These are phyloP conservation scores for Parauchenoglanis ngamensis DNA, from an alignment of 2,797 vertebrate species.

Conservation along the genomic window DNA sequence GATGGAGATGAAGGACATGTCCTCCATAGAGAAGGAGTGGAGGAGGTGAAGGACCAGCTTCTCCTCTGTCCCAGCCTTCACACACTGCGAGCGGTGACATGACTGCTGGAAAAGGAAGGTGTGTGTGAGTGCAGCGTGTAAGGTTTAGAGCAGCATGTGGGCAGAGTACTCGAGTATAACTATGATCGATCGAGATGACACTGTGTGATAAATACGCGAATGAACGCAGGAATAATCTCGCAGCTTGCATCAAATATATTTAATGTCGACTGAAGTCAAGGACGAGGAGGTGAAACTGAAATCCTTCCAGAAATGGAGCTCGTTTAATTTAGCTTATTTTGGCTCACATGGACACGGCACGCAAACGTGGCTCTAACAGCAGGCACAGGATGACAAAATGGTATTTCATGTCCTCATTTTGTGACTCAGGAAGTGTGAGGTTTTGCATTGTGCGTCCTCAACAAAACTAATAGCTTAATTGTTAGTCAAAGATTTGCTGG, in stretches of 20 bases:
- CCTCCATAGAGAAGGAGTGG: constrained; percentile 78
- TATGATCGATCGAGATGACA: not conserved
- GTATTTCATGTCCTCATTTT: not conserved
- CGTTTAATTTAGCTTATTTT: not conserved
- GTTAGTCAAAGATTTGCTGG: not conserved
- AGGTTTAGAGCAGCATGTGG: not conserved
- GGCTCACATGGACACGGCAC: not conserved
- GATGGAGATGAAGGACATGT: constrained; percentile 80
- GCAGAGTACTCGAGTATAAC: not conserved
- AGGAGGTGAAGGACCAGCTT: constrained; percentile 86
- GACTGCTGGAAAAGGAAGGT: constrained; percentile 51
- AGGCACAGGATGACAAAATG: not conserved
- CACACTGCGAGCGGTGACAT: constrained; percentile 66
- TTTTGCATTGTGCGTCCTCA: not conserved
- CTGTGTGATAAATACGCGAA: not conserved
- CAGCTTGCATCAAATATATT: too few species aligned
- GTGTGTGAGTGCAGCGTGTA: not conserved
- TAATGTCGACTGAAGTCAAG: not conserved
- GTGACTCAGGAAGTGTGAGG: not conserved
- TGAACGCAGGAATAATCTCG: not conserved
- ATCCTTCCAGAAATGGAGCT: not conserved
- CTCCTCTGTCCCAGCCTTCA: constrained; percentile 85
- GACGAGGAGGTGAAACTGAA: not conserved
- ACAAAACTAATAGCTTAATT: not conserved
- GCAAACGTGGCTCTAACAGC: not conserved